These are phyloP conservation scores for Acomys russatus DNA, from an alignment of 2,797 vertebrate species.

Conservation along the genomic window DNA sequence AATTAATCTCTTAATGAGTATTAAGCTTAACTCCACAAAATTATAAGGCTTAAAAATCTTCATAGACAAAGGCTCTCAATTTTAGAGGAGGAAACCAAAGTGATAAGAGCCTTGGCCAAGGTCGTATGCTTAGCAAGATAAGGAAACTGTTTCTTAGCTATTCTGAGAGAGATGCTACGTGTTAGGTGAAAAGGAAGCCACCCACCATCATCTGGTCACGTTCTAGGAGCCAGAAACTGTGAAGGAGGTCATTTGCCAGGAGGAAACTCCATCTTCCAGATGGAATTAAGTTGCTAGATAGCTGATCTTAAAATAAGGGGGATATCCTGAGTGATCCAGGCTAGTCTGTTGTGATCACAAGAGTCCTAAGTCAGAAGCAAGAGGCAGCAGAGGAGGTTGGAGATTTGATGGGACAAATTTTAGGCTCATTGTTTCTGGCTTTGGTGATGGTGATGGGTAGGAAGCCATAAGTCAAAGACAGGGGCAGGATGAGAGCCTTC, in stretches of 20 bases:
- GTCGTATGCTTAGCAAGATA: neutral
- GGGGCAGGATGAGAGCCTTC: neutral
- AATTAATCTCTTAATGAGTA: slow-evolving; percentile 39
- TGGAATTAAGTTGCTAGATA: neutral
- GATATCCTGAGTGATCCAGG: neutral
- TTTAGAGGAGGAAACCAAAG: slow-evolving; percentile 35
- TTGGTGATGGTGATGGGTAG: neutral
- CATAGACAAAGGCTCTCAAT: neutral
- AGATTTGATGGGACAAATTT: neutral
- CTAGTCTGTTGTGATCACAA: neutral
- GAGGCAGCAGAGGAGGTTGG: neutral
- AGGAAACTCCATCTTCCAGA: neutral
- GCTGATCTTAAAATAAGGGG: neutral
- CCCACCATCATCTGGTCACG: neutral
- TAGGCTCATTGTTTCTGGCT: neutral
- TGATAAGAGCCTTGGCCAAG: neutral
- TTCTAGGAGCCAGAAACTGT: neutral
- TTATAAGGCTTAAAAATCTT: slow-evolving; percentile 24
- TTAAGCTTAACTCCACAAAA: neutral
- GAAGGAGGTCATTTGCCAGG: neutral
- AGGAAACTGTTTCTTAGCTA: neutral
- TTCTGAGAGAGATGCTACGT: neutral
- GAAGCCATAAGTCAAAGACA: neutral
- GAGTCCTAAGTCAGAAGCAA: neutral
- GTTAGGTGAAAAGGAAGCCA: neutral